Base-by-base conservation (phyloP, 2,797 vertebrate genomes). In the Varecia variegata region DNA sequence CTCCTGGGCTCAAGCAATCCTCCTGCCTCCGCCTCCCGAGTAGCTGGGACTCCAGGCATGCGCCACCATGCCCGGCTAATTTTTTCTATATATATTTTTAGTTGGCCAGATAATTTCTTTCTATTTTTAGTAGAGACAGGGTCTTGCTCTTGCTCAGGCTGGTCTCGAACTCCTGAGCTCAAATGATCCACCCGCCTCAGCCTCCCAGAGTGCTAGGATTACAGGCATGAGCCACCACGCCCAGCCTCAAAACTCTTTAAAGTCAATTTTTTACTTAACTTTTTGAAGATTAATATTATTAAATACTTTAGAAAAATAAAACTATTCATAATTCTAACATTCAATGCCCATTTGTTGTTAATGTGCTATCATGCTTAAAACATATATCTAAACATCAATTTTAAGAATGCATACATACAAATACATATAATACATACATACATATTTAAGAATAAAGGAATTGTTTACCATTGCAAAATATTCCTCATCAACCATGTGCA, bases 171-270 rank as follows among this genome's bases (percentile, higher is more conserved):
- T n/a, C n/a, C n/a, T n/a, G n/a, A n/a, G n/a, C n/a, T n/a, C n/a
- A n/a, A n/a, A n/a, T n/a, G n/a, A n/a, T n/a, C n/a, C n/a, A n/a
- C n/a, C n/a, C n/a, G n/a, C n/a, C n/a, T n/a, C n/a, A n/a, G n/a
- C n/a, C n/a, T n/a, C n/a, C n/a, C n/a, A n/a, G n/a, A n/a, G n/a
- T n/a, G n/a, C n/a, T n/a, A n/a, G n/a, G n/a, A n/a, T n/a, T n/a
- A n/a, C n/a, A n/a, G n/a, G n/a, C n/a, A n/a, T n/a, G n/a, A n/a
- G n/a, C n/a, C n/a, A n/a, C n/a, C n/a, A n/a, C n/a, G n/a, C n/a
- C n/a, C n/a, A n/a, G n/a, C n/a, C n/a, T 81, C 35, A 76, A 50
- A 77, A 86, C 65, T 70, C 84, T 74, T 88, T 95, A 70, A 85
- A 52, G 1, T 93, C 47, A 62, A 38, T 86, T 10, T n/a, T 80